Evolutionary conservation across 2,888 invertebrate genomes (phyloP), one percentile per base, ranked within the genome.

Genomic region (Tinea trinotella): DNA sequence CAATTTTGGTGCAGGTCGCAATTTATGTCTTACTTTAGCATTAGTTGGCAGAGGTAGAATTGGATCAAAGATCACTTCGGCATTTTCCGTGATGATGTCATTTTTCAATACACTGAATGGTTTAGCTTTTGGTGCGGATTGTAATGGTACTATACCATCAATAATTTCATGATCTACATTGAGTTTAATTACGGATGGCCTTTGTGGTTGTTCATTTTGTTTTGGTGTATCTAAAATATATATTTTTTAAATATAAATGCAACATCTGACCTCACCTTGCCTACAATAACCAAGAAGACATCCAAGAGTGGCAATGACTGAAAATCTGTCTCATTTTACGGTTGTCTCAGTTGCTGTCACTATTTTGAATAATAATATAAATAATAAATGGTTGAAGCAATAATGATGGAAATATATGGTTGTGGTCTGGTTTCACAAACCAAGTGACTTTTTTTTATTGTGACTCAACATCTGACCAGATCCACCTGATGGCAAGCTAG

Each of bases 1-100:
- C 53, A 93, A 80, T 61, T 90, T 84, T 0, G 93, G 93, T 3
- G 88, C 88, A 2, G 93, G 91, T 35, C 90, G 88, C 30, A 93
- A 88, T 58, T 92, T 89, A 0, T 89, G 87, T 1, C 93, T 82
- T 52, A 89, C 90, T 75, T 92, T 93, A 57, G 81, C 84, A 0
- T 89, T 88, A 1, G 88, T 87, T 3, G 88, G 90, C 49, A 88
- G 67, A 1, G 85, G 87, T 5, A 87, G 74, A 52, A 87, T 87
- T 0, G 87, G 87, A 56, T 87, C 87, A 67, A 87, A 86, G 5
- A 79, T 62, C 1, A 78, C 81, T 65, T 82, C 77, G 18, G 78
- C 82, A 68, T 78, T 75, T 58, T 83, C 84, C 6, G 83, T 81
- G 66, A 81, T 83, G 4, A 83, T 78, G 55, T 82, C 80, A 69